Conservation (phyloP, 2,888 invertebrate species). For the Lasiommata megera region DNA sequence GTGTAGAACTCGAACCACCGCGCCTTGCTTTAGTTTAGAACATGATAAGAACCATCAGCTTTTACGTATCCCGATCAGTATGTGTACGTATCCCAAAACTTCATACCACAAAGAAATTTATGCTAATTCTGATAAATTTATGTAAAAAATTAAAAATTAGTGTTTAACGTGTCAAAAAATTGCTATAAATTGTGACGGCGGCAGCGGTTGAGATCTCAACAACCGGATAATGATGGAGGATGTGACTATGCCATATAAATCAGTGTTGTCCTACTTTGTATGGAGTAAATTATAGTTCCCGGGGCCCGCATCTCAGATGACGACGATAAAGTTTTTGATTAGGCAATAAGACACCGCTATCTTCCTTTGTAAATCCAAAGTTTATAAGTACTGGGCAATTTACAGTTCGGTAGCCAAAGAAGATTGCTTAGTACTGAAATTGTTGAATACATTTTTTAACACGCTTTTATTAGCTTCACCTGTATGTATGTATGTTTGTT, state of each 20-base stretch:
- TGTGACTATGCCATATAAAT: slow-evolving; percentile 62
- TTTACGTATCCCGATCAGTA: too few species aligned
- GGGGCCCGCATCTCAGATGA: slow-evolving; percentile 67
- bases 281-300: slow-evolving; percentile 67
- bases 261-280: slow-evolving; percentile 53
- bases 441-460: too few species aligned
- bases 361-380: slow-evolving; percentile 3
- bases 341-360: slow-evolving; percentile 13
- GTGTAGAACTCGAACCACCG: too few species aligned
- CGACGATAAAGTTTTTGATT: slow-evolving; percentile 36
- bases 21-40: too few species aligned
- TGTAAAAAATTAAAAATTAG: too few species aligned
- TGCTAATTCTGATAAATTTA: too few species aligned
- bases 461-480: too few species aligned
- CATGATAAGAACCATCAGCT: too few species aligned
- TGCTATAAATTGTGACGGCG: slow-evolving; percentile 7
- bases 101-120: too few species aligned
- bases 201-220: slow-evolving; percentile 5
- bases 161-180: neutral
- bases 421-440: too few species aligned
- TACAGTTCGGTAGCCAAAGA: neutral
- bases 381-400: neutral
- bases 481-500: too few species aligned
- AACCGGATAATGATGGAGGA: slow-evolving; percentile 23
- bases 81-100: too few species aligned